Conservation (phyloP, 1,140 invertebrate genomes). For the Triops cancriformis region DNA sequence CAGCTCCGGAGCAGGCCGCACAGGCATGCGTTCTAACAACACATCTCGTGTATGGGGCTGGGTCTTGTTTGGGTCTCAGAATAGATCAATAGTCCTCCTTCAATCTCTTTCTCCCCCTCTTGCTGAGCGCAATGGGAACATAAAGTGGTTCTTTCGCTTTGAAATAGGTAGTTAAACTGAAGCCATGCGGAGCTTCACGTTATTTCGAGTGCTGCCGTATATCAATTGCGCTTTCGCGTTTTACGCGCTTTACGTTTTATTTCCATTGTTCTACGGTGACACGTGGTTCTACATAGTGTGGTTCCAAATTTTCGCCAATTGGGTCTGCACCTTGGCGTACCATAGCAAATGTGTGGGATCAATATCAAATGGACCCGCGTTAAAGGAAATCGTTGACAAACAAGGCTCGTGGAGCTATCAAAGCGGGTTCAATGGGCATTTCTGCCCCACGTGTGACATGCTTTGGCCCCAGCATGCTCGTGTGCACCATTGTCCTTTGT, state of each 20-base stretch:
- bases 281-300: background rate
- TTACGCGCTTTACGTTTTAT: background rate
- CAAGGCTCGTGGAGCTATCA: background rate
- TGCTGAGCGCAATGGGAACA: background rate
- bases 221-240: background rate
- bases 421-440: background rate
- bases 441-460: background rate
- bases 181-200: background rate
- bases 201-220: background rate
- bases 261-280: background rate
- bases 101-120: background rate
- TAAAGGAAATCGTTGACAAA: background rate
- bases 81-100: conserved; percentile 1
- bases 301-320: background rate
- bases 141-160: background rate
- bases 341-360: background rate
- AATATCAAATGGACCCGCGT: background rate
- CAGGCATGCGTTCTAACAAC: background rate
- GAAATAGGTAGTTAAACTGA: background rate
- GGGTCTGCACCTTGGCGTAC: background rate
- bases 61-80: background rate
- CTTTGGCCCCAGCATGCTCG: background rate
- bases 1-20: background rate
- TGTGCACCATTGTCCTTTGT: conserved; percentile 25
- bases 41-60: background rate